Evolutionary conservation across 2,797 vertebrate species (phyloP).

Genomic region (Phaenicophaeus curvirostris): DNA sequence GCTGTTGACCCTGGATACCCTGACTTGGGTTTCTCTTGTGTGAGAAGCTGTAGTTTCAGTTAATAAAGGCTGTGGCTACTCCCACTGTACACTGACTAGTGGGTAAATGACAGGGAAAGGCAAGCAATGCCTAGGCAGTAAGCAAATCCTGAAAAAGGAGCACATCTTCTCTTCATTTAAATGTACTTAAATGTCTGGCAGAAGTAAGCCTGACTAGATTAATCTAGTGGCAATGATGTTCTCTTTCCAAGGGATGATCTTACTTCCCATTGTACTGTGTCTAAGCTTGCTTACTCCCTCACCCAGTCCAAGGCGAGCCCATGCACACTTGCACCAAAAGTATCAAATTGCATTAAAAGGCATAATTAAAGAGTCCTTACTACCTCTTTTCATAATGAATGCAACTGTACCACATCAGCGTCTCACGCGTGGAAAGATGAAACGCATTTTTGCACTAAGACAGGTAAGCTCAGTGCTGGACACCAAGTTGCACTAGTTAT

Average conservation of each 20-base stretch:
- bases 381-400: neutral
- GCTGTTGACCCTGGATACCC: neutral
- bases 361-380: neutral
- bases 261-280: neutral
- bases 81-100: rapidly evolving
- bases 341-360: neutral
- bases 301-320: neutral
- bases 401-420: neutral
- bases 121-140: neutral
- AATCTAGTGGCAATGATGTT: neutral
- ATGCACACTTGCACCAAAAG: neutral
- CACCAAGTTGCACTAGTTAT: too few species aligned
- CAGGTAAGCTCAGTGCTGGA: neutral
- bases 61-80: neutral
- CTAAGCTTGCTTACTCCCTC: neutral
- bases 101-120: neutral
- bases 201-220: neutral
- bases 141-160: neutral
- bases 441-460: neutral
- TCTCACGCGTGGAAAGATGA: rapidly evolving
- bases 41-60: neutral
- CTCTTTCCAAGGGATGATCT: neutral
- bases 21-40: rapidly evolving
- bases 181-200: neutral
- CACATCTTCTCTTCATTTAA: neutral